Base-by-base conservation (phyloP, 2,888 invertebrate species). In the Phengaris alcon region DNA sequence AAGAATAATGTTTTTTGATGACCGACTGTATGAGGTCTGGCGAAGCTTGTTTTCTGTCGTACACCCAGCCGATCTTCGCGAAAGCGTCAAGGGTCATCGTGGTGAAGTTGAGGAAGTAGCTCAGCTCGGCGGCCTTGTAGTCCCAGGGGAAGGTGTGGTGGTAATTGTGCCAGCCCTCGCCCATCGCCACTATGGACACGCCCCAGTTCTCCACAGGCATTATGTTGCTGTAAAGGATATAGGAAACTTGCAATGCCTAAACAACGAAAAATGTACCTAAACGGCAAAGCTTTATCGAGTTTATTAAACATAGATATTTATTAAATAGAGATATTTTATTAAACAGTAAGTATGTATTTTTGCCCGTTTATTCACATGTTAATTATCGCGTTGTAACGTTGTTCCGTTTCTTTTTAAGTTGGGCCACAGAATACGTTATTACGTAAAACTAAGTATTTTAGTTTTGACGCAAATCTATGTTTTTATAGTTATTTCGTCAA, bases 101-200 rank as follows among this genome's bases (percentile, higher is more conserved):
- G 1, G 97, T 97, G 0, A 95, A 74, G 85, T 97, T 97, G n/a
- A 95, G 84, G 79, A 94, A 85, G 78, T 94, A 94, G 69, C 97
- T 97, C n/a, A 97, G 91, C 87, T 98, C 98, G 7, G 97, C 96
- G 48, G 98, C 97, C 84, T 97, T 97, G 94, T 98, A 98, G 88
- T 98, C 98, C 96, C 97, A 97, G 0, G 98, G 98, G 88, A 98
- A 98, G 0, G 96, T 96, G 89, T 98, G 98, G 86, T 98, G 98
- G 88, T 97, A 98, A 90, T 98, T 98, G 91, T 98, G 98, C 97
- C 97, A 98, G 6, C 98, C 98, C 87, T 97, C 97, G 0, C 97
- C 97, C 89, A 97, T 93, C 0, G 97, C 95, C 44, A 96, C 83
- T 0, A 96, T 82, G 0, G 97, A 95, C 0, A 98, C 97, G 0